Evolutionary conservation across 2,888 invertebrate genomes (phyloP).

Genomic region (Tanytarsus gracilentus): DNA sequence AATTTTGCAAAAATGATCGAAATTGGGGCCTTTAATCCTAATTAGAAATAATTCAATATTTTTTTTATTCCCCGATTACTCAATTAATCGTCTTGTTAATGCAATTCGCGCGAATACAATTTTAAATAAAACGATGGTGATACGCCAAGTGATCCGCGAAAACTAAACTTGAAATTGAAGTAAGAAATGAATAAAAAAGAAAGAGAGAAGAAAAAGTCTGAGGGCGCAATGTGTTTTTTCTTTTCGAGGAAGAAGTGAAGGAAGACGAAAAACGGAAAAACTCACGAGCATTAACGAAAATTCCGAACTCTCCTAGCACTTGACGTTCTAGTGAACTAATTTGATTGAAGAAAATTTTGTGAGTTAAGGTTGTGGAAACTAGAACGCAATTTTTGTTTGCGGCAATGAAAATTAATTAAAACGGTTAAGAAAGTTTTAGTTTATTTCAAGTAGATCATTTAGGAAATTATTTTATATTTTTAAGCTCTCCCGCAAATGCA

Average conservation of each 20-base stretch:
- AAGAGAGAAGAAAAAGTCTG: background rate
- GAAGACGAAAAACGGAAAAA: background rate
- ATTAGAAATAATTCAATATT: too few species aligned
- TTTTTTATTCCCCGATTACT: too few species aligned
- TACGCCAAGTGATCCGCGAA: constrained; percentile 1
- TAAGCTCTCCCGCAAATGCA: too few species aligned
- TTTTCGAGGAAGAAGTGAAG: constrained; percentile 2
- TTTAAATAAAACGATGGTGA: too few species aligned
- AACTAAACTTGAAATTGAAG: constrained; percentile 5
- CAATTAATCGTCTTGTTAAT: constrained; percentile 3
- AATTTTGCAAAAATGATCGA: too few species aligned
- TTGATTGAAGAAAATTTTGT: constrained; percentile 1
- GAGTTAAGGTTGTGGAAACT: background rate
- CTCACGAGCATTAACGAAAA: too few species aligned
- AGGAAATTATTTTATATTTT: background rate
- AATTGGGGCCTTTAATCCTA: too few species aligned
- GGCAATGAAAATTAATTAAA: too few species aligned
- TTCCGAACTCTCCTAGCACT: constrained; percentile 11
- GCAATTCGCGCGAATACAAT: background rate
- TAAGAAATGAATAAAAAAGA: background rate
- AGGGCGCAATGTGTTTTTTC: too few species aligned
- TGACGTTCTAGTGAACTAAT: constrained; percentile 13
- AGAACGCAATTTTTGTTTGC: too few species aligned
- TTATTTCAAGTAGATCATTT: constrained; percentile 6
- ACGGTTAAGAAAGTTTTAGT: background rate